Conservation (phyloP, 2,888 invertebrate species). For the Agrilus mali region DNA sequence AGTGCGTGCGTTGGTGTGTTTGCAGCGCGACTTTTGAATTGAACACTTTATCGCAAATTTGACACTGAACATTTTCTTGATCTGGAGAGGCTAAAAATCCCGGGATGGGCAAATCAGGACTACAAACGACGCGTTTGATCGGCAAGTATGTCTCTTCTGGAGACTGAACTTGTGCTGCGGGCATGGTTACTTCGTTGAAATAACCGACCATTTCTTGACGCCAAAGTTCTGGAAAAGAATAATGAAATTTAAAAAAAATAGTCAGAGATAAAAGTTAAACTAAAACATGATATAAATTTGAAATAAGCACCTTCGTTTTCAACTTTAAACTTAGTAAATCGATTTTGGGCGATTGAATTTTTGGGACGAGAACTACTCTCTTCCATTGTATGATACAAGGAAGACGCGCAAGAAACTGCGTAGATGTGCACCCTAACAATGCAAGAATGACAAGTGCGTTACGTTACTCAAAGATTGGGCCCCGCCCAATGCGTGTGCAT, state of each 20-base stretch:
- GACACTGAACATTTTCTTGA: constrained; percentile 29
- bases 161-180: constrained; percentile 29
- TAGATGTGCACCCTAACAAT: constrained; percentile 21
- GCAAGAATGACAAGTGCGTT: constrained; percentile 25
- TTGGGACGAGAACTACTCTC: constrained; percentile 5
- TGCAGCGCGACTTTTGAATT: constrained; percentile 28
- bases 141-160: constrained; percentile 23
- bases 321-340: constrained; percentile 24
- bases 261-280: not conserved
- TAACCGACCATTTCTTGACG: constrained; percentile 38
- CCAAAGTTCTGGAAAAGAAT: constrained; percentile 36
- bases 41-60: constrained; percentile 31
- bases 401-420: constrained; percentile 13
- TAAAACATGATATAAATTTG: not conserved
- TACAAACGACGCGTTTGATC: constrained; percentile 45
- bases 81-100: constrained; percentile 19
- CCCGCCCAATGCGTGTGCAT: constrained; percentile 31
- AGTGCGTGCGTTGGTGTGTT: constrained; percentile 28
- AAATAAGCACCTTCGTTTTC: constrained; percentile 21
- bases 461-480: constrained; percentile 21
- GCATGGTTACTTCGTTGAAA: constrained; percentile 33
- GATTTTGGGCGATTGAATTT: constrained; percentile 25
- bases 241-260: constrained; percentile 20
- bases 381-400: constrained; percentile 1
- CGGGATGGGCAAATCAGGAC: constrained; percentile 42